Evolutionary conservation across 2,797 vertebrate genomes (phyloP), one percentile per base, ranked within the genome.

Genomic region (Gallinago solitaria): DNA sequence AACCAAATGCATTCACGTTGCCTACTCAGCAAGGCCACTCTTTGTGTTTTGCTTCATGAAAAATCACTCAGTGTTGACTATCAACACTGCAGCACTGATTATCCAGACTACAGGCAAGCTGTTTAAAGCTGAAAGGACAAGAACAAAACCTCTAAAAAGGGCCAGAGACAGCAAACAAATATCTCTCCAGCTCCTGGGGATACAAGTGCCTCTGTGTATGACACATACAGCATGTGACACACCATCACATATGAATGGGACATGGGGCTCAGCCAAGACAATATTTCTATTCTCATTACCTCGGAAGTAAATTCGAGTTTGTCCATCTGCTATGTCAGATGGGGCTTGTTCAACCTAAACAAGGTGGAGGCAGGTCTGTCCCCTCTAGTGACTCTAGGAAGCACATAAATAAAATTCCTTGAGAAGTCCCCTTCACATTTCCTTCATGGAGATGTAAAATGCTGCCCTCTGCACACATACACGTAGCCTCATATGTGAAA

Each of bases 1-100:
- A 92, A 84, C 74, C 1, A 0, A 93, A 77, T 61, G 19, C 10
- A 47, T 74, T 84, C 43, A 25, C n/a, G 27, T 35, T 95, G 63
- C 60, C 56, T 78, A 23, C 37, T 67, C 80, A 90, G 61, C 88
- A 96, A 82, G 77, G 74, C 77, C 37, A 79, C 48, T 71, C 70
- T 87, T 76, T 82, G 60, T 87, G 71, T 84, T 93, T 89, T 47
- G 30, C 60, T 89, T 87, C 81, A 68, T 76, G 83, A 93, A 92
- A 93, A 92, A 94, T 84, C 64, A 75, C 51, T 78, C 74, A 23
- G 32, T 70, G 74, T 61, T 76, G 88, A 84, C 94, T 82, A 93
- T 60, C 63, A 90, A 24, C 68, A 87, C 27, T 53, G 69, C 51
- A 74, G 17, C 50, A 76, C 47, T 79, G 90, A 86, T 94, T 88